Evolutionary conservation across 92 coral and sea anemone species (phyloP), one percentile per base, ranked within the genome.

Genomic region (Paramuricea clavata): DNA sequence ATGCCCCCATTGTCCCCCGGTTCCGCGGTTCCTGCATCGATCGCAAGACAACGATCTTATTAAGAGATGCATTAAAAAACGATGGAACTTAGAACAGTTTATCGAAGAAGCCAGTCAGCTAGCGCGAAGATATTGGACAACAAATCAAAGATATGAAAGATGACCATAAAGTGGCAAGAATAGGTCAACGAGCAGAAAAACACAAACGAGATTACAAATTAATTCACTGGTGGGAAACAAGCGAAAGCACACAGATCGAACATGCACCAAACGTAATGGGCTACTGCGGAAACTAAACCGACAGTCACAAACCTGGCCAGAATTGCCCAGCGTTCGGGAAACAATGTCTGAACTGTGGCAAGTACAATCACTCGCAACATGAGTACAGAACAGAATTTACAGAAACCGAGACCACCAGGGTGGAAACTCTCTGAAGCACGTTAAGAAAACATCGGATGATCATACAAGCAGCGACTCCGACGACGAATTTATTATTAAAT

Each of bases 121-220:
- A n/a, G 32, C 47, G 34, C 15, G 88, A 86, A n/a, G 89, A 92
- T 23, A 89, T 89, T 16, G 78, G 47, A 28, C 86, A 87, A 72
- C 93, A 92, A 81, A 90, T 91, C 2, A 84, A 71, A 57, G 91
- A 93, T 69, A 91, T 91, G 95, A 92, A 83, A 35, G 85, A 90
- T 3, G 91, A 90, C 8, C 35, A 5, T 39, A 87, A 76, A 30
- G 70, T 87, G 0, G 76, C 87, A 1, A 70, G 32, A 34, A 44
- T 81, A 1, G 19, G 7, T 15, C 60, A 68, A 25, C 78, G 71
- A 8, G 36, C 82, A 59, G 25, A 44, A 23, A 28, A 42, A 21
- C 13, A n/a, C 41, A 73, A 12, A 65, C 67, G 49, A 25, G 49
- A 43, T 1, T 44, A 67, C 50, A 27, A 60, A 11, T n/a, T n/a